Evolutionary conservation across 2,113 vertebrate genomes (phyloP).

Genomic region (Hippotragus niger): DNA sequence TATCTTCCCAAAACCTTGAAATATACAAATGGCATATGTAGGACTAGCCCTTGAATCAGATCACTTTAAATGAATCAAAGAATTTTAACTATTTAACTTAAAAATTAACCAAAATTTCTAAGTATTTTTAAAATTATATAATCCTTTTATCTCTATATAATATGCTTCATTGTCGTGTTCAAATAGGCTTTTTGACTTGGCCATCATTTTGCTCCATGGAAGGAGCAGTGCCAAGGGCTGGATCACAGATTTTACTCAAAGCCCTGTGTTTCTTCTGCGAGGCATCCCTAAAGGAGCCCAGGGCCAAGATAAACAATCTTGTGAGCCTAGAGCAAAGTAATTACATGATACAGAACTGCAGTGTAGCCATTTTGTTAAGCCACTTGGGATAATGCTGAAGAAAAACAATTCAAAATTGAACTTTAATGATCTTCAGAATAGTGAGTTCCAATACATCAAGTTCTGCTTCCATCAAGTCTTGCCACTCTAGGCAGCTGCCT

Average conservation of each 20-base stretch:
- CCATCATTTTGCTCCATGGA: background rate
- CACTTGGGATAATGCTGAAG: background rate
- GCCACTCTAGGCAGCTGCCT: background rate
- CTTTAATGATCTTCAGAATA: background rate
- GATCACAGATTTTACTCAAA: background rate
- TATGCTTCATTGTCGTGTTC: background rate
- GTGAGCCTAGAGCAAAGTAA: background rate
- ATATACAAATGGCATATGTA: background rate
- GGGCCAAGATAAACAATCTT: background rate
- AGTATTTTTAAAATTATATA: background rate
- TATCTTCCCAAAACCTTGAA: conserved; percentile 6
- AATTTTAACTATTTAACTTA: background rate
- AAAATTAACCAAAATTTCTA: background rate
- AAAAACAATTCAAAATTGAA: background rate
- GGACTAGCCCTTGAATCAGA: background rate
- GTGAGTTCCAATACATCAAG: background rate
- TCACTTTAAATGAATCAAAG: background rate
- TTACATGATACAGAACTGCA: background rate
- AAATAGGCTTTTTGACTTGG: background rate
- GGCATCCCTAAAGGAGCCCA: background rate
- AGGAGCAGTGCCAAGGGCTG: background rate
- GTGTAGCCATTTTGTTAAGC: background rate
- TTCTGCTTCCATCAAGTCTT: background rate
- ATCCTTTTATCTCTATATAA: background rate
- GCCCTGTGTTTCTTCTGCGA: background rate